Percentiles rank a stretch among this genome's conserved stretches.
Evolutionary conservation across 2,113 vertebrate species (phyloP).

Genomic region (Felis catus): F.catus_Fca126_mat1.0 CM031419.1:73795501-73796000

Average conservation of each 20-base stretch:
- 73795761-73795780: constrained; percentile 91
- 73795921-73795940: constrained; percentile 88
- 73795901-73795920: constrained; percentile 91
- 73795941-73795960: constrained; percentile 89
- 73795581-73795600: constrained; percentile 67
- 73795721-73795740: constrained; percentile 84
- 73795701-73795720: constrained; percentile 83
- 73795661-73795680: constrained; percentile 85
- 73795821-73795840: constrained; percentile 91
- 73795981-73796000: constrained; percentile 89
- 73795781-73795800: constrained; percentile 92
- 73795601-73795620: constrained; percentile 72
- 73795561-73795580: constrained; percentile 60
- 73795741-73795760: constrained; percentile 87
- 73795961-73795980: constrained; percentile 86
- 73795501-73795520: constrained; percentile 6
- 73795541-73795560: background rate
- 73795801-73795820: constrained; percentile 91
- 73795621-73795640: constrained; percentile 83
- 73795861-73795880: constrained; percentile 92
- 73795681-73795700: constrained; percentile 82
- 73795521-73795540: background rate
- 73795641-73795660: constrained; percentile 83
- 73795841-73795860: constrained; percentile 91
- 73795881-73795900: constrained; percentile 89